phyloP scores from a whole-genome alignment of 2,888 invertebrate genomes.

The Melinaea marsaeus region DNA sequence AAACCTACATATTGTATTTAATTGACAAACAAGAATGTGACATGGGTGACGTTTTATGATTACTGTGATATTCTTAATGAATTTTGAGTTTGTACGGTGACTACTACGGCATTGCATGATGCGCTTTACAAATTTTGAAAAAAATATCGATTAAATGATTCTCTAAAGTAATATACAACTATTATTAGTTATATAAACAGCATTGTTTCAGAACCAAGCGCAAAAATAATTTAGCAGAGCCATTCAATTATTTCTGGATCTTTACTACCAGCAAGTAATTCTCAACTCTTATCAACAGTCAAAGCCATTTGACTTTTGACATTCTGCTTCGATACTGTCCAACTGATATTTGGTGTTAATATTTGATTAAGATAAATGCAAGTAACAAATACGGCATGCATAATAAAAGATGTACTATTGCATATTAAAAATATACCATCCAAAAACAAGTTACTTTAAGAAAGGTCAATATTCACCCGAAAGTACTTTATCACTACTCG shows the following conservation, averaged over 20 bases:
- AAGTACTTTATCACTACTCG: too few relatives aligned
- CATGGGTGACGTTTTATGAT: constrained; percentile 11
- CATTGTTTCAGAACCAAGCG: constrained; percentile 7
- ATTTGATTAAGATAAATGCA: not conserved
- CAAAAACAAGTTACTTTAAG: too few relatives aligned
- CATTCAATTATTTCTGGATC: not conserved
- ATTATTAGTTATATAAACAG: constrained; percentile 3
- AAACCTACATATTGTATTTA: not conserved
- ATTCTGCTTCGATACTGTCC: too few relatives aligned
- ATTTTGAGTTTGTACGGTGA: constrained; percentile 10
- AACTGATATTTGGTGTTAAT: too few relatives aligned
- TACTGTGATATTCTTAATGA: constrained; percentile 12
- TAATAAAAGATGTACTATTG: not conserved
- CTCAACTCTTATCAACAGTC: too few relatives aligned
- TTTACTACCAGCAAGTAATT: not conserved
- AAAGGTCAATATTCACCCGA: too few relatives aligned
- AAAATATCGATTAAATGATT: constrained; percentile 11
- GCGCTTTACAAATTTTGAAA: constrained; percentile 11
- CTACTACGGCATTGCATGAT: constrained; percentile 14
- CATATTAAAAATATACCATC: not conserved
- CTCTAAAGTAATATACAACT: constrained; percentile 1
- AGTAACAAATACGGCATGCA: not conserved
- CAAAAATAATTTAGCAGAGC: constrained; percentile 11
- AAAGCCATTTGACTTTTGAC: too few relatives aligned
- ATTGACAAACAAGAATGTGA: constrained; percentile 1